Evolutionary conservation across 2,888 invertebrate genomes (phyloP).

Genomic region (Drosophila acutilabella): DNA sequence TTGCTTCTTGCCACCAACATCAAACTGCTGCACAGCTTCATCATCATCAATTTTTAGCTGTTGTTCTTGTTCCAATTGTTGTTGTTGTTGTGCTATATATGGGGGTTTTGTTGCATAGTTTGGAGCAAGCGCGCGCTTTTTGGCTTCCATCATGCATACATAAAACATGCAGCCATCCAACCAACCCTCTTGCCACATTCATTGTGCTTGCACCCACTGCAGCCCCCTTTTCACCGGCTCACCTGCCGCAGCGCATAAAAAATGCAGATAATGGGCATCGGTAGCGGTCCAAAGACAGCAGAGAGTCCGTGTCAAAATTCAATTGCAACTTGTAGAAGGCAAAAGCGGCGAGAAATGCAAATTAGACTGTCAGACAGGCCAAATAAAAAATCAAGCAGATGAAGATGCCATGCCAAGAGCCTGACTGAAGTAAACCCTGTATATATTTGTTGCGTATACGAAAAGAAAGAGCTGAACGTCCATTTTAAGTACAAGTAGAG

Average conservation of each 20-base stretch:
- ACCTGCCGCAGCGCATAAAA: conserved; percentile 46
- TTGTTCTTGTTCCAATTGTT: conserved; percentile 14
- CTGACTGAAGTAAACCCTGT: not conserved
- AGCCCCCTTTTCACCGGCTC: too few species aligned
- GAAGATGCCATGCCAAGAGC: not conserved
- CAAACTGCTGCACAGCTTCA: conserved; percentile 56
- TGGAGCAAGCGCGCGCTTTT: conserved; percentile 46
- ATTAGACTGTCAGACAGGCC: conserved; percentile 57
- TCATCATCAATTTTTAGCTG: conserved; percentile 70
- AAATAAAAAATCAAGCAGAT: conserved; percentile 8
- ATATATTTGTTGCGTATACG: not conserved
- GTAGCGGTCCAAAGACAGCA: conserved; percentile 31
- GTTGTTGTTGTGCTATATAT: conserved; percentile 3
- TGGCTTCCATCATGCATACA: conserved; percentile 70
- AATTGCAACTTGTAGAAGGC: conserved; percentile 61
- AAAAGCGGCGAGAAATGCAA: conserved; percentile 64
- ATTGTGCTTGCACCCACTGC: not conserved
- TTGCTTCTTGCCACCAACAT: conserved; percentile 13
- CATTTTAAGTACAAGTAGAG: too few species aligned
- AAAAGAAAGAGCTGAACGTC: too few species aligned
- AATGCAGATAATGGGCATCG: conserved; percentile 68
- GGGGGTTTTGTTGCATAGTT: conserved; percentile 46
- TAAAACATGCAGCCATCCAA: conserved; percentile 60
- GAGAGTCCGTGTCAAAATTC: conserved; percentile 73
- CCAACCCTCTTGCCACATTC: not conserved